Base-by-base conservation (phyloP, 2,888 invertebrate genomes). In the Allacma fusca region DNA sequence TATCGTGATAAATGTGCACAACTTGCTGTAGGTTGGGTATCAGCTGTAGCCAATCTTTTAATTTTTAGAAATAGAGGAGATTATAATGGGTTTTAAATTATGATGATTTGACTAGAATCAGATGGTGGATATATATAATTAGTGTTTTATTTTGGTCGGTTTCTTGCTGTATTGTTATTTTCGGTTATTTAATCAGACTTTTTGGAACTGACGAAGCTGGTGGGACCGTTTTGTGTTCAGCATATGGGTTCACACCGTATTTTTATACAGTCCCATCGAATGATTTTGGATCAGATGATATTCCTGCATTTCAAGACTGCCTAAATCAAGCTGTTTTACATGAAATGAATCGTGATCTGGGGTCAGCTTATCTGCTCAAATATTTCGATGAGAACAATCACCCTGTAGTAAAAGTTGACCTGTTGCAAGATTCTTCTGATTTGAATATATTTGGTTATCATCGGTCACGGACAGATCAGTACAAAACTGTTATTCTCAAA, bases 241-340 rank as follows among this genome's bases (percentile, higher is more conserved):
- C 79, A 5, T 78, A 80, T 74, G 80, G 80, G 21, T 82, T 79
- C 62, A 9, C 72, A 2, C 78, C 79, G 19, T 81, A 82, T 29
- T 82, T 82, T 71, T 82, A 81, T 50, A 77, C 80, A 26, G 34
- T 79, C 0, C 82, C 82, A 40, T 64, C 74, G 7, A 69, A 77
- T 21, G 59, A 44, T 16, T 79, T 79, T 34, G 23, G 24, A 2
- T 59, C 59, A 19, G 57, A 67, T n/a, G 71, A 81, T 19, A 65
- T 68, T 50, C 2, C 43, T 44, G 19, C 21, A 9, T 79, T 82
- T 28, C 24, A 44, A 23, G 59, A 70, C 2, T 34, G 57, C 9
- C 65, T 82, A 9, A 81, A 79, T 50, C 50, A 57, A 21, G 70
- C 72, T 13, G 74, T 82, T 2, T 73, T 57, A 19, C 21, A 34